These are phyloP conservation scores for Aphidius gifuensis DNA, from an alignment of 1,140 invertebrate genomes.

Conservation along the genomic window DNA sequence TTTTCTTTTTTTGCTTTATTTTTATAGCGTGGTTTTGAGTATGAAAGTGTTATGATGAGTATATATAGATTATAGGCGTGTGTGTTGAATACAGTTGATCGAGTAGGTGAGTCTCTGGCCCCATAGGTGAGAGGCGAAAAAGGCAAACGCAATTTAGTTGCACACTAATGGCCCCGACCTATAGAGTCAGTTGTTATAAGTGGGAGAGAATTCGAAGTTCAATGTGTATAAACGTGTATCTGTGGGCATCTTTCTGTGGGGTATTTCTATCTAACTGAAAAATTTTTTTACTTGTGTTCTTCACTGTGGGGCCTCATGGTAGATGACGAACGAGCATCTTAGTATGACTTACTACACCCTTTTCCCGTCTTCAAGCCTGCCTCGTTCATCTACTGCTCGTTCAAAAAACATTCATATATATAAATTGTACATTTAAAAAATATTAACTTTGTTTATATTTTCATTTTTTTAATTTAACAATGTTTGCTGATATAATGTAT, in stretches of 20 bases:
- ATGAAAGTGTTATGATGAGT: too few relatives aligned
- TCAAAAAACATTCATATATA: conserved; percentile 47
- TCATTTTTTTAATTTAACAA: not conserved
- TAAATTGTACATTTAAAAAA: too few relatives aligned
- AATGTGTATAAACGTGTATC: conserved; percentile 33
- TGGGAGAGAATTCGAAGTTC: conserved; percentile 2
- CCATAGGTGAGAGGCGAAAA: conserved; percentile 22
- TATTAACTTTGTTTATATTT: not conserved
- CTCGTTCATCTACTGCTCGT: conserved; percentile 42
- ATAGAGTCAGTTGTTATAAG: conserved; percentile 45
- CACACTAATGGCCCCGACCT: conserved; percentile 37
- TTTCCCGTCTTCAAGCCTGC: conserved; percentile 51
- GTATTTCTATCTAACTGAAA: conserved; percentile 5
- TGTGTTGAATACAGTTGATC: conserved; percentile 37
- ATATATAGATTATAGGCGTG: conserved; percentile 34
- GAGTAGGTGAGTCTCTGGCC: conserved; percentile 32
- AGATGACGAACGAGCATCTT: conserved; percentile 51
- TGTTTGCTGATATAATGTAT: too few relatives aligned
- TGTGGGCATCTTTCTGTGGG: conserved; percentile 19
- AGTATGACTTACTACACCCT: conserved; percentile 54
- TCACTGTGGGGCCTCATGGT: conserved; percentile 49
- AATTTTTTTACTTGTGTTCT: conserved; percentile 43
- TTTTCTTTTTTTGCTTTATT: too few relatives aligned
- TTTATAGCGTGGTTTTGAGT: too few relatives aligned
- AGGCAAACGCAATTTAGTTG: conserved; percentile 17